phyloP scores from a whole-genome alignment of 2,888 invertebrate species.

The Antheraea yamamai region DNA sequence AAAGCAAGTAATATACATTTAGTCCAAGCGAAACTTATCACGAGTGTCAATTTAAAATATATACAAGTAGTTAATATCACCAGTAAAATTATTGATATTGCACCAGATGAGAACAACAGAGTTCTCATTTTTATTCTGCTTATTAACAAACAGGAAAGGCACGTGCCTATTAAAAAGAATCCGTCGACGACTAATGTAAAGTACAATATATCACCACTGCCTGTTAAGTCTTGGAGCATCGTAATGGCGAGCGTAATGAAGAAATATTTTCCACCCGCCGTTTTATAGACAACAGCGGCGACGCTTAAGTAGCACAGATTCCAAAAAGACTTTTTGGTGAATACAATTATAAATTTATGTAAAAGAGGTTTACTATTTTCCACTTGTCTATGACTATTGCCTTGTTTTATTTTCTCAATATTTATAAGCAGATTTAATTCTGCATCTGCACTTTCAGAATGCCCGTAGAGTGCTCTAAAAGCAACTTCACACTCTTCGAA shows the following conservation, averaged over 20 bases:
- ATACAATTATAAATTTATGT: neutral
- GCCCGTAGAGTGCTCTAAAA: conserved; percentile 33
- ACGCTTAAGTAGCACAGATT: neutral
- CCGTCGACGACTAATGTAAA: conserved; percentile 26
- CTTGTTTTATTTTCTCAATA: conserved; percentile 26
- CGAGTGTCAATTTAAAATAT: conserved; percentile 21
- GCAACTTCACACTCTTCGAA: conserved; percentile 35
- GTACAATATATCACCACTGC: conserved; percentile 25
- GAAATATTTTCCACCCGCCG: neutral
- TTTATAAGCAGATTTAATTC: conserved; percentile 35
- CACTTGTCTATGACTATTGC: neutral
- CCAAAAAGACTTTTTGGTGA: neutral
- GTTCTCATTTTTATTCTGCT: conserved; percentile 25
- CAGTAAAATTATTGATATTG: conserved; percentile 21
- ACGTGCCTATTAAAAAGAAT: conserved; percentile 24
- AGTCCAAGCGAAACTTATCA: conserved; percentile 24
- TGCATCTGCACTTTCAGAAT: conserved; percentile 24
- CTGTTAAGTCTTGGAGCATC: conserved; percentile 32
- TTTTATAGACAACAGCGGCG: neutral
- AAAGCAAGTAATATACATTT: conserved; percentile 24
- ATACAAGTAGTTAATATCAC: conserved; percentile 20
- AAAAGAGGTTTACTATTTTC: neutral
- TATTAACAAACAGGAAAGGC: conserved; percentile 25
- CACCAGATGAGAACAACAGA: conserved; percentile 21
- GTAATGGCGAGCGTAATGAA: conserved; percentile 19